A percentile compares a stretch with the other conserved stretches of the same genome.
These are phyloP conservation scores for Pomatostomus ruficeps DNA, from an alignment of 2,113 vertebrate genomes.

Conservation along the genomic window DNA sequence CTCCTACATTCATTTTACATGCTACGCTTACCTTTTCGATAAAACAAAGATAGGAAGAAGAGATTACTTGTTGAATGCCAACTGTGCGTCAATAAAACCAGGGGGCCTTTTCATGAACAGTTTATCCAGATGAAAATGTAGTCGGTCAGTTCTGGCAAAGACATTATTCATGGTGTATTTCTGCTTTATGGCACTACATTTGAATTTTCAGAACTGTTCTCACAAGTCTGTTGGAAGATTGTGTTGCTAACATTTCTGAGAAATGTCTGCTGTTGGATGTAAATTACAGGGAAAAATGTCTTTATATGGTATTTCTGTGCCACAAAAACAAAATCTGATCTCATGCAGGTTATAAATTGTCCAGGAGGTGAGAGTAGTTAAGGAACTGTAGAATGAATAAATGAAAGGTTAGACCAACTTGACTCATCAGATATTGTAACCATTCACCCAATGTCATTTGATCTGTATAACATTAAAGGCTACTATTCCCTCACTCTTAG, in stretches of 20 bases:
- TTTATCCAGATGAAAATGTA: constrained; percentile 16
- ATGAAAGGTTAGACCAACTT: constrained; percentile 24
- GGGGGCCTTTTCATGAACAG: neutral
- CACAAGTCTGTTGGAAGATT: constrained; percentile 4
- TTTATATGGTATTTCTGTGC: neutral
- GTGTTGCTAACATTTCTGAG: neutral
- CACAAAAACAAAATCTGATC: constrained; percentile 11
- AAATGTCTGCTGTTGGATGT: neutral
- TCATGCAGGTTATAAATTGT: constrained; percentile 32
- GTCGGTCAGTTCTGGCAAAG: neutral
- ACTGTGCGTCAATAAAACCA: neutral
- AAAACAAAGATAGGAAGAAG: neutral
- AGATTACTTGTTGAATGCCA: constrained; percentile 14
- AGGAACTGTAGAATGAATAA: constrained; percentile 17
- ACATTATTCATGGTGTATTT: neutral
- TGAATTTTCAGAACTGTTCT: constrained; percentile 19
- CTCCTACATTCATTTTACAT: neutral
- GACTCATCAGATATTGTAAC: constrained; percentile 37
- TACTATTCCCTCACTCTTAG: neutral
- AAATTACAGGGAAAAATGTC: neutral
- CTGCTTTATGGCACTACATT: neutral
- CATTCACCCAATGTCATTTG: constrained; percentile 19
- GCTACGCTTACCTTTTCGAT: neutral
- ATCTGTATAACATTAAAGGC: constrained; percentile 11
- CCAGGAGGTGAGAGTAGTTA: constrained; percentile 11